Percentiles rank a stretch among this genome's conserved stretches.
Evolutionary conservation across 2,113 vertebrate species (phyloP).

Genomic region (Benitochromis conjunctus): DNA sequence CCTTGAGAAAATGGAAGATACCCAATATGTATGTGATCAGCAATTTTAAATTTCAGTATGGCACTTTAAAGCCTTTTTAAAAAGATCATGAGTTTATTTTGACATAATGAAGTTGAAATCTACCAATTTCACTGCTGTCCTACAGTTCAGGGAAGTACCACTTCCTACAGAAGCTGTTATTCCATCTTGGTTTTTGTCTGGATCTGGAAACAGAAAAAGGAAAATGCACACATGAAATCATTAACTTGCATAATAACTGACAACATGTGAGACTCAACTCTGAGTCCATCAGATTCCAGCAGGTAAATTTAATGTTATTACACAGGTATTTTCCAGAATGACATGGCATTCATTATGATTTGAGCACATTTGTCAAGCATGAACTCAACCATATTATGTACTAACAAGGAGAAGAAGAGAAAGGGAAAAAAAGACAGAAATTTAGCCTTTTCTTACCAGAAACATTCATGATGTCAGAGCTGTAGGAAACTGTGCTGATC

Average conservation of each 20-base stretch:
- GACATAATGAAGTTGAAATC: neutral
- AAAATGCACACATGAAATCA: neutral
- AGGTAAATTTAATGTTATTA: neutral
- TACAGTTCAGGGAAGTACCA: neutral
- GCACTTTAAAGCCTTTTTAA: neutral
- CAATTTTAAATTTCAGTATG: neutral
- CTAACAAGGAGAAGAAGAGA: neutral
- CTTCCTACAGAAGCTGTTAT: neutral
- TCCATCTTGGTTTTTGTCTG: neutral
- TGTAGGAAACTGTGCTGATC: neutral
- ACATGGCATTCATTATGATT: neutral
- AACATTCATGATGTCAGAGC: neutral
- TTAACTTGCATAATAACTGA: neutral
- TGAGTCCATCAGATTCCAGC: neutral
- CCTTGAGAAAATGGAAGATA: neutral
- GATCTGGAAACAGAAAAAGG: constrained; percentile 5
- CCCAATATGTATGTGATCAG: neutral
- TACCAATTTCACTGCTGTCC: constrained; percentile 41
- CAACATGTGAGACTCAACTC: neutral
- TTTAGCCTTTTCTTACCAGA: constrained; percentile 18
- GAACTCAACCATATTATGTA: neutral
- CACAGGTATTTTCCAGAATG: neutral
- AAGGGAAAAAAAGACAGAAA: neutral
- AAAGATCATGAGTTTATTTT: neutral
- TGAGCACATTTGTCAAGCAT: neutral